Conservation (phyloP, 2,797 vertebrate species). For the Petrocephalus sullivani region DNA sequence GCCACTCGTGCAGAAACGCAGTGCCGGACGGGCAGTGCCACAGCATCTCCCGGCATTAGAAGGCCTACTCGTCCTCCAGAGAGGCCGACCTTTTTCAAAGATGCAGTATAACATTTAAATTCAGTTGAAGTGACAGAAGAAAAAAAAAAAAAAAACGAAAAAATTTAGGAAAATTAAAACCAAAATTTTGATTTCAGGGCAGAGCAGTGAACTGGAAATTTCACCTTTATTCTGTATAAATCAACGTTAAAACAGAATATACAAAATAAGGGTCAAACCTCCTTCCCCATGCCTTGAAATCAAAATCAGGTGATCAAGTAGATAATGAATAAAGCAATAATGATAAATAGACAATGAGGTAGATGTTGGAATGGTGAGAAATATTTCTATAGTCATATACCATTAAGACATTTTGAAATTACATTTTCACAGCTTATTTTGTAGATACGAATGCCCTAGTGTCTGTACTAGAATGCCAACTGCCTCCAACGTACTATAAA, state of each 20-base stretch:
- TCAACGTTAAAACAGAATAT: not conserved
- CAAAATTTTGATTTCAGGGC: not conserved
- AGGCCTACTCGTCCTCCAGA: not conserved
- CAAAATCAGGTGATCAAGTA: not conserved
- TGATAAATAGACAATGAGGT: slow-evolving; percentile 1
- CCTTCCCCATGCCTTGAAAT: not conserved
- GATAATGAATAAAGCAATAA: slow-evolving; percentile 5
- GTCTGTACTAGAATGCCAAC: not conserved
- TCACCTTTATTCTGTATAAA: not conserved
- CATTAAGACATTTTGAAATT: not conserved
- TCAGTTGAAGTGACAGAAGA: not conserved
- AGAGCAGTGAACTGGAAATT: not conserved
- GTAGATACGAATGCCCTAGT: not conserved
- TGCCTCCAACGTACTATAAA: not conserved
- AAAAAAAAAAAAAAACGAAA: not conserved
- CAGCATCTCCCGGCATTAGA: not conserved
- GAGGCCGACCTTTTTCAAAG: not conserved
- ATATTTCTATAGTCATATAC: not conserved
- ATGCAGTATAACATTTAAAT: slow-evolving; percentile 12
- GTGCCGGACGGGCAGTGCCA: not conserved
- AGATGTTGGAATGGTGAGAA: slow-evolving; percentile 5
- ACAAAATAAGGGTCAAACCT: slow-evolving; percentile 6
- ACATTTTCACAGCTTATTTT: not conserved
- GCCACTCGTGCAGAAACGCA: not conserved
- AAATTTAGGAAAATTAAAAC: not conserved